These are phyloP conservation scores for Scaptomyza graminum DNA, from an alignment of 1,140 invertebrate genomes.

Conservation along the genomic window DNA sequence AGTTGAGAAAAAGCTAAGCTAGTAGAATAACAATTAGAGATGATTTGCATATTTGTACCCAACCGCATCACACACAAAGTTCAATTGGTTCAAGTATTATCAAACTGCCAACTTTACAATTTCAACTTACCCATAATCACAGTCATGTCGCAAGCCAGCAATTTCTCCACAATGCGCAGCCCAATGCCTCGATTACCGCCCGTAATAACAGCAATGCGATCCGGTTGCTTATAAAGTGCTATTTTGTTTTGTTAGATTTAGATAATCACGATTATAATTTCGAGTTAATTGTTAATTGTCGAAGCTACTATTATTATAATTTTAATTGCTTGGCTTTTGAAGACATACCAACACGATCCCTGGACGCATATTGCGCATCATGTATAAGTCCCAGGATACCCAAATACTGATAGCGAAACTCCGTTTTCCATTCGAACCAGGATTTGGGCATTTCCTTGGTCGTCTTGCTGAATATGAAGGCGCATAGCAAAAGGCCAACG, in stretches of 20 bases:
- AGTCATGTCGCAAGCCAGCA: constrained; percentile 91
- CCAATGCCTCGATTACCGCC: constrained; percentile 95
- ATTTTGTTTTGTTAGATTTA: constrained; percentile 40
- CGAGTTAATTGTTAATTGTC: constrained; percentile 18
- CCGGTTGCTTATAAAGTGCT: constrained; percentile 86
- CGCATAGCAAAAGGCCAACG: constrained; percentile 52
- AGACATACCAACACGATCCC: constrained; percentile 86
- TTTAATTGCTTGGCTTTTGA: neutral
- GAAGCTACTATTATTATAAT: too few species aligned
- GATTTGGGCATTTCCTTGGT: constrained; percentile 79
- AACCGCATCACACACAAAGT: constrained; percentile 5
- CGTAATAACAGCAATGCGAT: constrained; percentile 92
- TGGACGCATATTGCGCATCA: constrained; percentile 84
- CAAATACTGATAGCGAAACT: constrained; percentile 85
- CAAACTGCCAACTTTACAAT: neutral
- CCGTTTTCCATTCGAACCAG: constrained; percentile 84
- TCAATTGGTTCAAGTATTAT: constrained; percentile 31
- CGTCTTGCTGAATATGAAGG: constrained; percentile 75
- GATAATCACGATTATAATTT: constrained; percentile 37
- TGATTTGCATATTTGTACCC: neutral
- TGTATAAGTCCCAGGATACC: constrained; percentile 85
- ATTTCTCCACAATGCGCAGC: constrained; percentile 90
- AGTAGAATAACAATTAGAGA: constrained; percentile 47
- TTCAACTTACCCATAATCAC: constrained; percentile 92
- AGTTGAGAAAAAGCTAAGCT: constrained; percentile 23